Conservation (phyloP, 2,888 invertebrate genomes). For the Podotricha telesiphe region DNA sequence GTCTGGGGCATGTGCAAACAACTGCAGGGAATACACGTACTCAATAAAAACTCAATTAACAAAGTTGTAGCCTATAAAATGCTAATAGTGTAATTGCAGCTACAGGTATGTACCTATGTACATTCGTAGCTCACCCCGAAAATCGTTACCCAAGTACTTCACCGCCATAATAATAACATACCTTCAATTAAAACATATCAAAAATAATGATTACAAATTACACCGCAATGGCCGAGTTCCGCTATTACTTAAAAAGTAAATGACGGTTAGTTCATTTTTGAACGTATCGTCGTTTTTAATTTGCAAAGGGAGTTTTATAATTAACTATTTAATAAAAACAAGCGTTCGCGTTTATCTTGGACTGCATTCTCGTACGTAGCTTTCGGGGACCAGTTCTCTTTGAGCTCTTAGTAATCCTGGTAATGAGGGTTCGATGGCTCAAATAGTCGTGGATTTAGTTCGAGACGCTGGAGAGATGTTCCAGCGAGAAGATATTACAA, state of each 20-base stretch:
- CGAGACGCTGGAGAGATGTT: slow-evolving; percentile 18
- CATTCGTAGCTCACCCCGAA: not conserved
- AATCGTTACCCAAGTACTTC: not conserved
- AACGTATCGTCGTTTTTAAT: slow-evolving; percentile 39
- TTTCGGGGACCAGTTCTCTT: slow-evolving; percentile 25
- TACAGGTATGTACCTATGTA: not conserved
- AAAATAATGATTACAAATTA: slow-evolving; percentile 37
- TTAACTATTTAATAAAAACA: slow-evolving; percentile 45
- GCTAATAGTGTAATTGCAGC: not conserved
- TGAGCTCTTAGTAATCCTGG: slow-evolving; percentile 24
- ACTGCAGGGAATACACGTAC: not conserved
- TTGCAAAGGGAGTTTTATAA: slow-evolving; percentile 42
- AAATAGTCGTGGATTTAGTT: slow-evolving; percentile 26
- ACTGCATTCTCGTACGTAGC: slow-evolving; percentile 45
- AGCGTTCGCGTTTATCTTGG: slow-evolving; percentile 40
- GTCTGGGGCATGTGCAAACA: not conserved
- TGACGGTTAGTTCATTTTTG: slow-evolving; percentile 33
- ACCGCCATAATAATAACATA: slow-evolving; percentile 14
- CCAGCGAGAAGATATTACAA: slow-evolving; percentile 46
- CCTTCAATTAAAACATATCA: slow-evolving; percentile 30
- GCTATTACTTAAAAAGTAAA: slow-evolving; percentile 37
- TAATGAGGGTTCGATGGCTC: not conserved
- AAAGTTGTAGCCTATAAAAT: slow-evolving; percentile 5
- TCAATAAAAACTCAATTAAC: not conserved
- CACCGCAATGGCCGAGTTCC: slow-evolving; percentile 37